These are phyloP conservation scores for Colletes gigas DNA, from an alignment of 1,140 invertebrate species.

Conservation along the genomic window DNA sequence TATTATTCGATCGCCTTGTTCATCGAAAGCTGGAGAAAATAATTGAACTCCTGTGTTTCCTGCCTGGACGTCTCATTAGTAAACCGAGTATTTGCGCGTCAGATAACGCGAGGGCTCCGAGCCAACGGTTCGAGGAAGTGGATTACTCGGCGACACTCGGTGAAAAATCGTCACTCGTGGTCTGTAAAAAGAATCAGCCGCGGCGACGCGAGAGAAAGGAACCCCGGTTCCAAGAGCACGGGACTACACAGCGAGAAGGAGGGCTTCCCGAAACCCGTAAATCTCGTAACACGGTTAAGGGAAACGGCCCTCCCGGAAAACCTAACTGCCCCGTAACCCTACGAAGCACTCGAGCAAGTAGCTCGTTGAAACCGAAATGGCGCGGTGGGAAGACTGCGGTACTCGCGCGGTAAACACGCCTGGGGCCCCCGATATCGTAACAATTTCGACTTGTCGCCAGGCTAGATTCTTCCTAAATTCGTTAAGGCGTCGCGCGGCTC, in stretches of 20 bases:
- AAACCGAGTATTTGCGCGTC: no score
- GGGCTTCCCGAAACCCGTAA: conserved; percentile 3
- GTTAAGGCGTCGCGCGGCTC: background rate
- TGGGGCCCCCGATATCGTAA: background rate
- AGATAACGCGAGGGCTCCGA: no score
- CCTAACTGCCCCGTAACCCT: background rate
- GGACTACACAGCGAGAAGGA: background rate
- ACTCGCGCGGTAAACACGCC: background rate
- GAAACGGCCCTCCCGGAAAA: background rate
- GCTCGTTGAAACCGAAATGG: conserved; percentile 5
- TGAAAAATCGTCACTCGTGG: no score
- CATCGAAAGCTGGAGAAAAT: no score
- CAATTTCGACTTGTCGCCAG: background rate
- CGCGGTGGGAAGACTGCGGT: no score
- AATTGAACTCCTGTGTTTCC: no score
- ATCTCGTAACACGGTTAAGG: background rate
- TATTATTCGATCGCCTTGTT: no score
- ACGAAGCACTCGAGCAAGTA: background rate
- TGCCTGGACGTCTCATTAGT: no score
- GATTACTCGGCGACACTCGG: no score
- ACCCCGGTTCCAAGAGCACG: background rate
- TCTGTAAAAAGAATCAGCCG: no score
- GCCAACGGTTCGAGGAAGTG: no score
- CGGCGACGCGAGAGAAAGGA: no score
- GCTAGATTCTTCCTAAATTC: conserved; percentile 2